Evolutionary conservation across 2,888 invertebrate genomes (phyloP).

Genomic region (Heliconius ethilla): DNA sequence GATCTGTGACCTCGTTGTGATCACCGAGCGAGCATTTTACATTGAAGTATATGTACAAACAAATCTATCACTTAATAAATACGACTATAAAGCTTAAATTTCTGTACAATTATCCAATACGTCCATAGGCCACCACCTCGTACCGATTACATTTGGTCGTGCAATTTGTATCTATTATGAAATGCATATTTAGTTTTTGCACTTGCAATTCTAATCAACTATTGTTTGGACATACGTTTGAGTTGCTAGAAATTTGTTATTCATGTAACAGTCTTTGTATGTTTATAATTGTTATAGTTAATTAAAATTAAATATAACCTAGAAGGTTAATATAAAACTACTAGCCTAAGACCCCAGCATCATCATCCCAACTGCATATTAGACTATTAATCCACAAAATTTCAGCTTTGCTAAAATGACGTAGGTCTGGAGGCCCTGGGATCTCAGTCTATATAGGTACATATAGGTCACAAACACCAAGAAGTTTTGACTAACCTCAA

Average conservation of each 20-base stretch:
- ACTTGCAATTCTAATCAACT: slow-evolving; percentile 38
- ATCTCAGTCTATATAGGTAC: no score
- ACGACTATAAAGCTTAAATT: slow-evolving; percentile 50
- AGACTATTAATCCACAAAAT: no score
- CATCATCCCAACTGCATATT: no score
- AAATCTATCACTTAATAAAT: slow-evolving; percentile 49
- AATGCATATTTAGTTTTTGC: slow-evolving; percentile 50
- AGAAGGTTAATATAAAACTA: no score
- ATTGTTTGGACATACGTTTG: slow-evolving; percentile 29
- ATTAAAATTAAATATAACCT: neutral
- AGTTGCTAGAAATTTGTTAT: neutral
- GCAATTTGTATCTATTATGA: slow-evolving; percentile 67
- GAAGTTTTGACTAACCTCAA: neutral
- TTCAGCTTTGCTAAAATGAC: no score
- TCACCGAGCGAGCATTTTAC: slow-evolving; percentile 64
- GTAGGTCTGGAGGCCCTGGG: no score
- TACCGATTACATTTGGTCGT: slow-evolving; percentile 58
- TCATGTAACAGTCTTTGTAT: neutral
- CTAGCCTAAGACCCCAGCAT: no score
- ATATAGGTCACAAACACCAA: neutral
- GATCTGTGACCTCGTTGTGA: slow-evolving; percentile 68
- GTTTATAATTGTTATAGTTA: neutral
- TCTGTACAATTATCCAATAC: slow-evolving; percentile 32
- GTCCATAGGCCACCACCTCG: slow-evolving; percentile 52
- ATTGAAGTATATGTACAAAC: slow-evolving; percentile 48